Evolutionary conservation across 2,797 vertebrate species (phyloP).

Genomic region (Pitangus sulphuratus): DNA sequence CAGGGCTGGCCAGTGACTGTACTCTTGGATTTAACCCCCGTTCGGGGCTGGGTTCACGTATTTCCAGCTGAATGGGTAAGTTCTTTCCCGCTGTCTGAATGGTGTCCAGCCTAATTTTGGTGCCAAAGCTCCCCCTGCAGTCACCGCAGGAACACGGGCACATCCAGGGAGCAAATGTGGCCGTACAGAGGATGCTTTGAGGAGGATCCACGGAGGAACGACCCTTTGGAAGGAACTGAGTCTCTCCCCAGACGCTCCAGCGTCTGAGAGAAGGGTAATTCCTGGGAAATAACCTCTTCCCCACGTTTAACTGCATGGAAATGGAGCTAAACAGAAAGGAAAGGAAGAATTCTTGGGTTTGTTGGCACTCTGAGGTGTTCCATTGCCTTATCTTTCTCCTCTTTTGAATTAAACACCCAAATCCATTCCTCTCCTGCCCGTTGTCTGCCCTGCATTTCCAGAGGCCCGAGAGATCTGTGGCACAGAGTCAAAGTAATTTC

Average conservation of each 20-base stretch:
- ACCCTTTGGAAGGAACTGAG: neutral
- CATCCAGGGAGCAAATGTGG: neutral
- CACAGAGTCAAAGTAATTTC: neutral
- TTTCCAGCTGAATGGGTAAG: neutral
- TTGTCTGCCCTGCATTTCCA: neutral
- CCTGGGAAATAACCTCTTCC: neutral
- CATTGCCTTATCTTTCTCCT: neutral
- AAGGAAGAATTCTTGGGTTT: neutral
- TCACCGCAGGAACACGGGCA: neutral
- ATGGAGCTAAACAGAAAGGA: neutral
- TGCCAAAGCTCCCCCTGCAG: constrained; percentile 46
- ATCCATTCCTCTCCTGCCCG: neutral
- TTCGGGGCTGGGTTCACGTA: rapidly evolving
- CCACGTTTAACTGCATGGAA: neutral
- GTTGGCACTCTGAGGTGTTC: neutral
- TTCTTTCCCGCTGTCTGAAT: neutral
- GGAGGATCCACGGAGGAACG: neutral
- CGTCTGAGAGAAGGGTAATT: neutral
- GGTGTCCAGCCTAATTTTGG: neutral
- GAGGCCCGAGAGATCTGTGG: neutral
- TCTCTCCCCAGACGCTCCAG: neutral
- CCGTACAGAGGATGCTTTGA: rapidly evolving
- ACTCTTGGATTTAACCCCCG: neutral
- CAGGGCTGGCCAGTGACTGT: neutral
- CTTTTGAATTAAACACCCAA: neutral